phyloP scores from a whole-genome alignment of 2,113 vertebrate genomes.

The Mastomys coucha region DNA sequence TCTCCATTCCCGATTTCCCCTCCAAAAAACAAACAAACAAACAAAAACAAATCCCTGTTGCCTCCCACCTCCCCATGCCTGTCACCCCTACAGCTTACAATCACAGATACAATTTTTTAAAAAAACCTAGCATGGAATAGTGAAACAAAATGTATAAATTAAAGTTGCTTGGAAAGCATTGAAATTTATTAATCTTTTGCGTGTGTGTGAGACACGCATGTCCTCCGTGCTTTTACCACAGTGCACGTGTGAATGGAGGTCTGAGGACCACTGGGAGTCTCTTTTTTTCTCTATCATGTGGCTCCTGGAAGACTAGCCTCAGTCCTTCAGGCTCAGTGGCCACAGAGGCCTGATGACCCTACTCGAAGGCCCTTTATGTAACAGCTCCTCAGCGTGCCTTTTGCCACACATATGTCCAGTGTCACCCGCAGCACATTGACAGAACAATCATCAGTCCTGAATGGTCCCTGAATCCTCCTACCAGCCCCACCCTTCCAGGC shows the following conservation, averaged over 20 bases:
- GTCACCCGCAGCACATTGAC: not conserved
- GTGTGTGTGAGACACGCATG: too few species aligned
- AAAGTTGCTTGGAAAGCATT: not conserved
- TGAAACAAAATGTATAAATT: not conserved
- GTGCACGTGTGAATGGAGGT: not conserved
- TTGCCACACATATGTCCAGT: not conserved
- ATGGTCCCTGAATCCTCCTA: not conserved
- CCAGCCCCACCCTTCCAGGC: not conserved
- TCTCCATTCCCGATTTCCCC: too few species aligned
- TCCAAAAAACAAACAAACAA: too few species aligned
- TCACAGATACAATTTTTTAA: too few species aligned
- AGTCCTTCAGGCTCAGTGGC: too few species aligned
- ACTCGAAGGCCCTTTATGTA: too few species aligned
- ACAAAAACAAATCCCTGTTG: too few species aligned
- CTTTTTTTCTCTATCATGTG: not conserved
- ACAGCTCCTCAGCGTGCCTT: not conserved
- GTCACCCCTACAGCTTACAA: too few species aligned
- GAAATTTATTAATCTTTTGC: not conserved
- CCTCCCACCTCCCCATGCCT: too few species aligned
- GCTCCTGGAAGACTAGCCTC: not conserved
- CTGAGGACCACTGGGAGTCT: not conserved
- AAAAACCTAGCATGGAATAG: not conserved
- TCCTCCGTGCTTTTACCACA: too few species aligned
- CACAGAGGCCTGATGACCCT: too few species aligned
- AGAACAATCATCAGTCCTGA: not conserved